These are phyloP conservation scores for Labeo calbasu DNA, from an alignment of 2,797 vertebrate species.

Conservation along the genomic window DNA sequence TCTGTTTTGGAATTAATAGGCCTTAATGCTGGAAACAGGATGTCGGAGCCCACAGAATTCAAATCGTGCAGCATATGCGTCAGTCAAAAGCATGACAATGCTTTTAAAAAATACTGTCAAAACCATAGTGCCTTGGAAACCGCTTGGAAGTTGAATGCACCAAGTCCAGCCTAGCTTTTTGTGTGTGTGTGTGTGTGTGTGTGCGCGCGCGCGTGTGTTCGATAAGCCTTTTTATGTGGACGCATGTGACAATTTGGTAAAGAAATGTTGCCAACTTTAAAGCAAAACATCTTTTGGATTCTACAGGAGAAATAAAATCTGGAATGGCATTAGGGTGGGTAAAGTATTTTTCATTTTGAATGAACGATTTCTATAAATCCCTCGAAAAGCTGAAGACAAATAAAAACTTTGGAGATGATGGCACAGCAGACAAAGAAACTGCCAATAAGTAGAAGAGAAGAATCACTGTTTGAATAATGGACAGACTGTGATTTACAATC, in stretches of 20 bases:
- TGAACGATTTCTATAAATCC: not conserved
- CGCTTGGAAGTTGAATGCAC: not conserved
- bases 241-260: not conserved
- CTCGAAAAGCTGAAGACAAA: slow-evolving; percentile 58
- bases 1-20: slow-evolving; percentile 22
- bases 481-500: slow-evolving; percentile 60
- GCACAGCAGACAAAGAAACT: slow-evolving; percentile 34
- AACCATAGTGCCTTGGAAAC: not conserved
- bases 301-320: not conserved
- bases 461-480: slow-evolving; percentile 48
- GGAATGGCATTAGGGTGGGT: not conserved
- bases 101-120: not conserved
- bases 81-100: not conserved
- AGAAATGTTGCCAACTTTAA: not conserved
- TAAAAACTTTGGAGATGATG: slow-evolving; percentile 56
- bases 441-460: slow-evolving; percentile 47
- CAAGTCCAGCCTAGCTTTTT: not conserved
- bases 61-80: not conserved
- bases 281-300: not conserved
- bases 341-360: not conserved
- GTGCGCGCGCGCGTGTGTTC: too few species aligned
- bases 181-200: too few species aligned
- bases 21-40: slow-evolving; percentile 11
- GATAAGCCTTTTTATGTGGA: not conserved
- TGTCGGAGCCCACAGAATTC: slow-evolving; percentile 9